Evolutionary conservation across 2,113 vertebrate species (phyloP).

Genomic region (Boulengerochromis microlepis): DNA sequence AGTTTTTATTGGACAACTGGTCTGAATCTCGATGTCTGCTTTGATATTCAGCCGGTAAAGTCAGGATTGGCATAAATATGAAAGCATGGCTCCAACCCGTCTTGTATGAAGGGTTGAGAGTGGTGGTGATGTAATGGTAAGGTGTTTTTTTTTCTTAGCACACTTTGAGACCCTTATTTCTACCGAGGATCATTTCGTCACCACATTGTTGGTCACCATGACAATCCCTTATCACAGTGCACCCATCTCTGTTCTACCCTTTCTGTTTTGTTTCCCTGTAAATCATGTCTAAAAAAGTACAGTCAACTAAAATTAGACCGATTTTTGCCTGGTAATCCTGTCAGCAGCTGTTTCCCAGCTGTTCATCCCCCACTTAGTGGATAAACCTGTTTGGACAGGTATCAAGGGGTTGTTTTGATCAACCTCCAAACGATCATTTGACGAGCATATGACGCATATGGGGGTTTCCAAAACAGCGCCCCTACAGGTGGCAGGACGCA

Average conservation of each 20-base stretch:
- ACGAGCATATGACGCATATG: neutral
- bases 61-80: neutral
- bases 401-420: neutral
- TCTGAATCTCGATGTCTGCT: neutral
- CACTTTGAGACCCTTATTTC: accelerated
- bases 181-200: neutral
- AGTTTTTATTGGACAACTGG: neutral
- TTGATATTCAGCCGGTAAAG: neutral
- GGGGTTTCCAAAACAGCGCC: neutral
- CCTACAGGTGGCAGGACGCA: neutral
- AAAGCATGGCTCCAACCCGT: neutral
- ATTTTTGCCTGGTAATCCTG: neutral
- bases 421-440: neutral
- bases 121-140: neutral
- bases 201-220: neutral
- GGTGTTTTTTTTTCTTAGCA: neutral
- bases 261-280: neutral
- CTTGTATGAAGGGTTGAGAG: neutral
- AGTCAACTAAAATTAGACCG: neutral
- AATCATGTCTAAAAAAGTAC: neutral
- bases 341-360: neutral
- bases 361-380: neutral
- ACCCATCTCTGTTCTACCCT: neutral
- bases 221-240: neutral
- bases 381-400: neutral